Conservation (phyloP, 2,888 invertebrate genomes). For the Glyphotaelius pellucidus region DNA sequence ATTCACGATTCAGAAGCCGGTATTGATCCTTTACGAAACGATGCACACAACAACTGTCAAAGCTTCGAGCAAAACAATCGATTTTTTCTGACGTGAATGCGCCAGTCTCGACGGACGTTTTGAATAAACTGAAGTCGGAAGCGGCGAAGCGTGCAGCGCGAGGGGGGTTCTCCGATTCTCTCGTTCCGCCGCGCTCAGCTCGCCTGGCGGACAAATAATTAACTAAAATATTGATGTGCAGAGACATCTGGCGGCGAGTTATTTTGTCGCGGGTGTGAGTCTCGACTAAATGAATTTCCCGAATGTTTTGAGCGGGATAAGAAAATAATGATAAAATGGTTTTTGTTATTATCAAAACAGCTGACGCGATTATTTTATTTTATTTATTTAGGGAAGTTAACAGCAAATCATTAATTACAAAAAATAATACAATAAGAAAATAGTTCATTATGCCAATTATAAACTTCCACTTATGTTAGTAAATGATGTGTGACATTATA, state of each 20-base stretch:
- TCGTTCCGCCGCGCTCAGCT: neutral
- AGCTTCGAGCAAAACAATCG: conserved; percentile 50
- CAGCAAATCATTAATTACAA: too few species aligned
- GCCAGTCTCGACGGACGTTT: conserved; percentile 29
- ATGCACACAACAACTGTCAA: conserved; percentile 48
- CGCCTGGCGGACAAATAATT: conserved; percentile 11
- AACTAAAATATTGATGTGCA: conserved; percentile 1
- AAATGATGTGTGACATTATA: too few species aligned
- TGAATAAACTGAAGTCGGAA: conserved; percentile 40
- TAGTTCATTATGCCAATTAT: too few species aligned
- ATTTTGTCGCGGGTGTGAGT: neutral
- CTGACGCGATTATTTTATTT: too few species aligned
- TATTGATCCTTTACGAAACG: neutral
- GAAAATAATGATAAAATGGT: too few species aligned
- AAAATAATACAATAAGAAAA: too few species aligned
- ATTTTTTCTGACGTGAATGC: conserved; percentile 38
- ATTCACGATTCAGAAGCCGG: conserved; percentile 28
- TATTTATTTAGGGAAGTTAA: too few species aligned
- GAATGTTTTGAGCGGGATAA: neutral
- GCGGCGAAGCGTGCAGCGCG: neutral
- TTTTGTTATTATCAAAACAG: too few species aligned
- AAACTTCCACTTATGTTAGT: too few species aligned
- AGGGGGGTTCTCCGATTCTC: conserved; percentile 7
- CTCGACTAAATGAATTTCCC: neutral
- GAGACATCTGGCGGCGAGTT: conserved; percentile 43